phyloP scores from a whole-genome alignment of 1,140 invertebrate genomes.

The Temnothorax nylanderi region DNA sequence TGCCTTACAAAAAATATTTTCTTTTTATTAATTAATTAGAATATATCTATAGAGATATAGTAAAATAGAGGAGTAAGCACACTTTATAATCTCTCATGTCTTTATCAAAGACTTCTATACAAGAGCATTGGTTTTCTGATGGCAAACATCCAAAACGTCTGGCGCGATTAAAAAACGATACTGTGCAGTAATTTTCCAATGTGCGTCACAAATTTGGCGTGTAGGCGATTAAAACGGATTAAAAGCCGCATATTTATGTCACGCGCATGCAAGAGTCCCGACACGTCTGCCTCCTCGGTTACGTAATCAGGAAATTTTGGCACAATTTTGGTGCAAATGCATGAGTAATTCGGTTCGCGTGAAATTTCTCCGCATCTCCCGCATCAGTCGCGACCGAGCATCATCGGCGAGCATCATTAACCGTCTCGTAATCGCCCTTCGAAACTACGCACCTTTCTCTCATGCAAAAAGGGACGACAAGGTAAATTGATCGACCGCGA shows the following conservation, averaged over 20 bases:
- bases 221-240: not conserved
- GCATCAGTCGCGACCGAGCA: conserved; percentile 20
- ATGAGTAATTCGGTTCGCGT: conserved; percentile 21
- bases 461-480: conserved; percentile 1
- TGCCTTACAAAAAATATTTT: not conserved
- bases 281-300: not conserved
- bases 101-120: not conserved
- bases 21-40: not conserved
- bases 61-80: not conserved
- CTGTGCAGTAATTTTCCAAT: not conserved
- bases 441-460: conserved; percentile 24
- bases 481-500: conserved; percentile 9
- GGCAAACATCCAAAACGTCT: not conserved
- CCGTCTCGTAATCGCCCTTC: conserved; percentile 1
- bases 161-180: not conserved
- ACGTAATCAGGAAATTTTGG: conserved; percentile 36
- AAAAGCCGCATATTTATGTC: conserved; percentile 29
- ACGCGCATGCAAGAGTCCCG: not conserved
- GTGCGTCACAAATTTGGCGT: conserved; percentile 1
- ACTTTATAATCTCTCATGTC: not conserved
- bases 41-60: not conserved
- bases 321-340: conserved; percentile 14
- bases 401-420: conserved; percentile 19
- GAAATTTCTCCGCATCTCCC: not conserved
- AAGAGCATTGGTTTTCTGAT: not conserved